Evolutionary conservation across 1,140 invertebrate genomes (phyloP).

Genomic region (Pissodes strobi): DNA sequence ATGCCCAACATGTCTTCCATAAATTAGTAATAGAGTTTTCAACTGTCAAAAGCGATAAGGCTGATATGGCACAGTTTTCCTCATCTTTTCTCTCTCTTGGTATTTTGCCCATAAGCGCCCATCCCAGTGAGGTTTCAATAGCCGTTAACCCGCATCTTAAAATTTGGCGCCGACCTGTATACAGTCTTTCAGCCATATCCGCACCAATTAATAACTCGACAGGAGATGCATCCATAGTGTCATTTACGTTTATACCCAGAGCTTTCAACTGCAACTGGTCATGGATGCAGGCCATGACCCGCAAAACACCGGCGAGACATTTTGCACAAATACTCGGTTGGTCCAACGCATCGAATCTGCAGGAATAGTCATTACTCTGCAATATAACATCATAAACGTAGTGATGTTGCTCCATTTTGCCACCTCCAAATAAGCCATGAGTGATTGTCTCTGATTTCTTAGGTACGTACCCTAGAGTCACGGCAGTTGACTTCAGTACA

Average conservation of each 20-base stretch:
- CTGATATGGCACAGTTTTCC: background rate
- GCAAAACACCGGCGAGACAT: background rate
- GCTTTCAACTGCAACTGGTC: conserved; percentile 7
- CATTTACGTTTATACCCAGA: conserved; percentile 11
- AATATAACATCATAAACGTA: conserved; percentile 11
- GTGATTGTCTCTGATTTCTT: conserved; percentile 4
- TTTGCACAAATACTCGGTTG: conserved; percentile 15
- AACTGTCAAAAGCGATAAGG: background rate
- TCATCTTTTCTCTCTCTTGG: background rate
- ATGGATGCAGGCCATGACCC: too few species aligned
- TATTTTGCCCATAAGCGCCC: conserved; percentile 46
- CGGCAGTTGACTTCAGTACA: conserved; percentile 10
- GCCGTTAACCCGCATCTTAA: conserved; percentile 37
- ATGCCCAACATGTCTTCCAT: conserved; percentile 53
- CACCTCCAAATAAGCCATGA: conserved; percentile 12
- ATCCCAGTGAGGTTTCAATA: conserved; percentile 47
- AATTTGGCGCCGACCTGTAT: conserved; percentile 36
- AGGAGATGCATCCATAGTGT: conserved; percentile 7
- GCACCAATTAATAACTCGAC: conserved; percentile 44
- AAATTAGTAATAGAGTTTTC: conserved; percentile 43
- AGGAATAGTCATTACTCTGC: background rate
- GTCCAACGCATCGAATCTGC: conserved; percentile 27
- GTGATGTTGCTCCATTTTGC: background rate
- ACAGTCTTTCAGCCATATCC: conserved; percentile 45
- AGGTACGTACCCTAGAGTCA: background rate